Conservation (phyloP, 2,888 invertebrate genomes). For the Diadegma fenestrale region DNA sequence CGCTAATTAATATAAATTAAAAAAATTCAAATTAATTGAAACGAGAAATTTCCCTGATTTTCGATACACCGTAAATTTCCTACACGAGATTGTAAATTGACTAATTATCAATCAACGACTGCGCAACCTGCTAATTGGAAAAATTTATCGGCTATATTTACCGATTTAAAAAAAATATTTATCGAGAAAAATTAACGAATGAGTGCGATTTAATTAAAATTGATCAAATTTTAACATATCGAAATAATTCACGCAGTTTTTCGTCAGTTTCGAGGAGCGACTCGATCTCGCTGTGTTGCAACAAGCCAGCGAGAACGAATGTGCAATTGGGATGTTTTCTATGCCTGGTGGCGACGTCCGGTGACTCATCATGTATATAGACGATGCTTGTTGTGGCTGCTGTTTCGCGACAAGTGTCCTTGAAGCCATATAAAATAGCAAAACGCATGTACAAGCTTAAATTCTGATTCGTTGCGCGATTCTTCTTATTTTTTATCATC, state of each 20-base stretch:
- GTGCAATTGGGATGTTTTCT: conserved; percentile 80
- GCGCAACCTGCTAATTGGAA: background rate
- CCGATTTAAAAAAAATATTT: background rate
- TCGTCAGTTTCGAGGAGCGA: background rate
- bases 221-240: background rate
- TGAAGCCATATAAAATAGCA: conserved; percentile 77
- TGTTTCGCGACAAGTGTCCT: conserved; percentile 74
- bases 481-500: too few relatives aligned
- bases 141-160: background rate
- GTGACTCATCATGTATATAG: conserved; percentile 74
- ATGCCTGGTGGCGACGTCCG: conserved; percentile 75
- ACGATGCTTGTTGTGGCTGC: conserved; percentile 54
- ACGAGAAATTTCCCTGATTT: background rate
- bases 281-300: conserved; percentile 4
- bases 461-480: background rate
- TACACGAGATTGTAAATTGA: background rate
- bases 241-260: background rate
- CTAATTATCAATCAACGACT: background rate
- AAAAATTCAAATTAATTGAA: background rate
- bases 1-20: background rate
- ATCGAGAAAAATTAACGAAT: background rate
- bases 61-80: background rate
- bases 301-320: conserved; percentile 62
- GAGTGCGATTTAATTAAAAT: background rate
- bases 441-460: conserved; percentile 59